These are phyloP conservation scores for Autographa pulchrina DNA, from an alignment of 2,888 invertebrate species.

Conservation along the genomic window DNA sequence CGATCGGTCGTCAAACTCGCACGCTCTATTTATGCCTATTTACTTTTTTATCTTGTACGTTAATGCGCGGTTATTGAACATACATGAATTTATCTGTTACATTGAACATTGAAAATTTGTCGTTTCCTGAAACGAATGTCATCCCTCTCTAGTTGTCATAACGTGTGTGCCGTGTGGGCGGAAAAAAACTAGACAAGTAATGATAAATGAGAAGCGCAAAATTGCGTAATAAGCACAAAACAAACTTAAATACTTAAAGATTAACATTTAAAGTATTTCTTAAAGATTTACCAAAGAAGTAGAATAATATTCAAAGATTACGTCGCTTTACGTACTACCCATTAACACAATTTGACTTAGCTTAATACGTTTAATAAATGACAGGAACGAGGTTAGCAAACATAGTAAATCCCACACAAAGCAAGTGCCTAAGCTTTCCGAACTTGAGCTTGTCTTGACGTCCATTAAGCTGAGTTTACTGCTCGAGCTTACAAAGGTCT, in stretches of 20 bases:
- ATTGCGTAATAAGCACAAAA: neutral
- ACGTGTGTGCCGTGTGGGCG: too few relatives aligned
- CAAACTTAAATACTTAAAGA: neutral
- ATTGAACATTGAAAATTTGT: neutral
- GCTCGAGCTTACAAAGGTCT: conserved; percentile 55
- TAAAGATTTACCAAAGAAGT: neutral
- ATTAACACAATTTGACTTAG: neutral
- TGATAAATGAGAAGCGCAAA: neutral
- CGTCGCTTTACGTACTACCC: neutral
- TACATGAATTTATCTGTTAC: conserved; percentile 1
- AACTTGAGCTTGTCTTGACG: conserved; percentile 59
- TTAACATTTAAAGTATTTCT: neutral
- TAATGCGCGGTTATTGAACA: conserved; percentile 53
- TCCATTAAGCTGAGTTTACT: conserved; percentile 60
- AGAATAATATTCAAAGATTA: neutral
- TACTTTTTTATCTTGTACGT: conserved; percentile 63
- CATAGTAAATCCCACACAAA: conserved; percentile 25
- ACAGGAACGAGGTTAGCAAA: conserved; percentile 12
- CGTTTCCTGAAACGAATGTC: neutral
- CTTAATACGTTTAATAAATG: conserved; percentile 1
- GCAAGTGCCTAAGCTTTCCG: conserved; percentile 33
- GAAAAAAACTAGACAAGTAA: neutral
- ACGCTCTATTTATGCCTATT: conserved; percentile 83
- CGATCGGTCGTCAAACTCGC: conserved; percentile 80
- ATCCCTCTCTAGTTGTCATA: neutral